Evolutionary conservation across 2,113 vertebrate species (phyloP).

Genomic region (Psettodes erumei): DNA sequence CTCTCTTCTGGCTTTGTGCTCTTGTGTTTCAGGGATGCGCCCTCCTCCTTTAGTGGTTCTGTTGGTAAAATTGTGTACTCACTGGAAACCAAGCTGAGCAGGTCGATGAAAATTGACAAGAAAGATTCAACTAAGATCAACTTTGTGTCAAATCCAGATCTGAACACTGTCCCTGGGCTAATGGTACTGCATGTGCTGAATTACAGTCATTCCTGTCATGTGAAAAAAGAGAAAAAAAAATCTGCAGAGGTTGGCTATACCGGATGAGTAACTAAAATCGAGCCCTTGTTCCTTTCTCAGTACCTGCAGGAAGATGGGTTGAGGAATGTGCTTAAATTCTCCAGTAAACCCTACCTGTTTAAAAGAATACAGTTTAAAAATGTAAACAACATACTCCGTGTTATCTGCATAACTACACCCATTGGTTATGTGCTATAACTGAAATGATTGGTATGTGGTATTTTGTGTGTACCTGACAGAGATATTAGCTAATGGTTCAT

Average conservation of each 20-base stretch:
- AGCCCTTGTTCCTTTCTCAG: background rate
- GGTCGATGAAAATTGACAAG: conserved; percentile 70
- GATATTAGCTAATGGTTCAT: background rate
- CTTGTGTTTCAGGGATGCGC: conserved; percentile 63
- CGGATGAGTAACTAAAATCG: background rate
- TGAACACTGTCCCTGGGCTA: conserved; percentile 22
- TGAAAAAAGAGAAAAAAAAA: background rate
- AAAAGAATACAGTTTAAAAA: background rate
- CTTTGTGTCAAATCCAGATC: conserved; percentile 56
- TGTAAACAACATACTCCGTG: background rate
- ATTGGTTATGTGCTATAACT: background rate
- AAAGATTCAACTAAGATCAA: conserved; percentile 64
- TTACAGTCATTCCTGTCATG: conserved; percentile 4
- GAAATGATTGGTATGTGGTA: background rate
- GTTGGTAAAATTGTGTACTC: conserved; percentile 75
- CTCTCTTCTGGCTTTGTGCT: background rate
- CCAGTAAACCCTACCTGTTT: background rate
- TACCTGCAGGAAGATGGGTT: background rate
- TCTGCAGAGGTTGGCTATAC: background rate
- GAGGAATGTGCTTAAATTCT: background rate
- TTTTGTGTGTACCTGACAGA: background rate
- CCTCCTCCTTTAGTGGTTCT: conserved; percentile 67
- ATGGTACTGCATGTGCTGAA: conserved; percentile 65
- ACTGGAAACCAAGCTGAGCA: conserved; percentile 71
- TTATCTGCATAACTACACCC: background rate